phyloP scores from a whole-genome alignment of 2,113 vertebrate genomes.

The Abramis brama region DNA sequence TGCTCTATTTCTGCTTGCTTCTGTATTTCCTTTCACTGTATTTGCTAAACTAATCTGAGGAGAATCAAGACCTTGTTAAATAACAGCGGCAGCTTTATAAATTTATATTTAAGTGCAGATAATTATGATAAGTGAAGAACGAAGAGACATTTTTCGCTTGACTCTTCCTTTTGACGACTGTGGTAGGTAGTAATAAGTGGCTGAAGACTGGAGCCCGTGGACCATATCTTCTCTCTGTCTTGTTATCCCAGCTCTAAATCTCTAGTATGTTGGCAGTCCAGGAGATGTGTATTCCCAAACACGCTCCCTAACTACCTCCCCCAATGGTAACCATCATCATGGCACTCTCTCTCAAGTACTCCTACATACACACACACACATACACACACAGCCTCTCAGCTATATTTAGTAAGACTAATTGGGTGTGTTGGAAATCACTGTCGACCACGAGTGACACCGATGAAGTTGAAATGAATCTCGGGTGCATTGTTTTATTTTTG shows the following conservation, averaged over 20 bases:
- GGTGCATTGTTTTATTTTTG: constrained; percentile 59
- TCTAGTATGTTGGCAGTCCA: constrained; percentile 61
- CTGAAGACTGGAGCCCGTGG: constrained; percentile 51
- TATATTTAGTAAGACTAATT: constrained; percentile 67
- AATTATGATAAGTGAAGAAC: constrained; percentile 39
- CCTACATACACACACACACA: constrained; percentile 10
- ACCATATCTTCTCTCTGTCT: constrained; percentile 64
- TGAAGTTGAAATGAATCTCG: constrained; percentile 64
- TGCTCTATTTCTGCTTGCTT: neutral
- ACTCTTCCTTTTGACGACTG: constrained; percentile 41
- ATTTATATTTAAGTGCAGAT: constrained; percentile 42
- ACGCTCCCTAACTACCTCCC: constrained; percentile 59
- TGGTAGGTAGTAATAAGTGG: constrained; percentile 58
- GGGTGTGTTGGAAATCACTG: constrained; percentile 62
- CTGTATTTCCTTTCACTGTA: neutral
- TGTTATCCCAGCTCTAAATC: constrained; percentile 63
- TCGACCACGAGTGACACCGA: constrained; percentile 60
- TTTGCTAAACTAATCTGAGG: neutral
- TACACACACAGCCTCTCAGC: constrained; percentile 33
- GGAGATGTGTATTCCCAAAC: constrained; percentile 64
- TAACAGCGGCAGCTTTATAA: neutral
- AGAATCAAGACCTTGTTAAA: constrained; percentile 14
- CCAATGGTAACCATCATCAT: constrained; percentile 58
- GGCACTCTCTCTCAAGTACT: constrained; percentile 49
- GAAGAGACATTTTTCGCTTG: constrained; percentile 32